These are phyloP conservation scores for Rhaphigaster nebulosa DNA, from an alignment of 2,888 invertebrate genomes.

Conservation along the genomic window DNA sequence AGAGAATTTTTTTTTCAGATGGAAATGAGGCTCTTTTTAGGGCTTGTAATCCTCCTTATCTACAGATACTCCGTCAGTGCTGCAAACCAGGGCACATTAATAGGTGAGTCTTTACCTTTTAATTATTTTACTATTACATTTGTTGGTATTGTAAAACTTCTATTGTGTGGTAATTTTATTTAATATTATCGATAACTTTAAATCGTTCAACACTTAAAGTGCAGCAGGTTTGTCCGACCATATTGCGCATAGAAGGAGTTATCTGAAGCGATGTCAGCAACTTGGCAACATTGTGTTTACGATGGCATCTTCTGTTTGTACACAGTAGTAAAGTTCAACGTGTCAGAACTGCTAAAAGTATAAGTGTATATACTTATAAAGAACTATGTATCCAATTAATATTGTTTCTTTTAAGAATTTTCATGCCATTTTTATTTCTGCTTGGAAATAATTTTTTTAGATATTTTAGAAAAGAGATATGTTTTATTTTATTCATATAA, in stretches of 20 bases:
- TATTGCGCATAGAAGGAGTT: neutral
- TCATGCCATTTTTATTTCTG: too few species aligned
- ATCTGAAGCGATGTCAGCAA: neutral
- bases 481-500: too few species aligned
- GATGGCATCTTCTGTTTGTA: neutral
- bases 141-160: neutral
- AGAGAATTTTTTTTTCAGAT: neutral
- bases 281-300: neutral
- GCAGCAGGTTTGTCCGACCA: neutral
- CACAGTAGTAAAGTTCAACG: neutral
- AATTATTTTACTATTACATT: neutral
- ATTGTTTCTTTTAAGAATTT: too few species aligned
- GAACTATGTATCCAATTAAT: neutral
- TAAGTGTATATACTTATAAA: neutral
- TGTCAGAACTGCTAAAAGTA: neutral
- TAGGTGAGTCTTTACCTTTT: neutral
- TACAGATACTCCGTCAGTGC: neutral
- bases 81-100: conserved; percentile 7
- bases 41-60: conserved; percentile 20
- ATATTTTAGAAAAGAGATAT: too few species aligned
- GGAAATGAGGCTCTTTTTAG: conserved; percentile 46
- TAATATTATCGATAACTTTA: neutral
- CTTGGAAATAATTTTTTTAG: too few species aligned
- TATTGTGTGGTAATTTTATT: neutral
- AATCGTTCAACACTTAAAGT: neutral